These are phyloP conservation scores for Odocoileus hemionus DNA, from an alignment of 2,113 vertebrate species.

Conservation along the genomic window DNA sequence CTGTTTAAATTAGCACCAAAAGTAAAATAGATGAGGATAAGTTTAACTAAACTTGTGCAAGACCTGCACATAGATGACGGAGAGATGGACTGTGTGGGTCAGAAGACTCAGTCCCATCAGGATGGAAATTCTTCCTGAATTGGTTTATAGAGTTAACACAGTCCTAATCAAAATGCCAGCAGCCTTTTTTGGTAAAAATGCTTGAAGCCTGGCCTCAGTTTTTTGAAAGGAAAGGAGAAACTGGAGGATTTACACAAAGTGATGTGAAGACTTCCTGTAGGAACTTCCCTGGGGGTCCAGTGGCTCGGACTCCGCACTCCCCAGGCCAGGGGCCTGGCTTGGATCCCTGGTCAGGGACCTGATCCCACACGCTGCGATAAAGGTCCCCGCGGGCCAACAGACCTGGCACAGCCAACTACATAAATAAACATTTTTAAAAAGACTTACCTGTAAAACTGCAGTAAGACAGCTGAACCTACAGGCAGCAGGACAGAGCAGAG, in stretches of 20 bases:
- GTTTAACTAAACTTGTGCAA: background rate
- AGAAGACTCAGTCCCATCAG: background rate
- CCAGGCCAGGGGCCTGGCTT: background rate
- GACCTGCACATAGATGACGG: rapidly evolving
- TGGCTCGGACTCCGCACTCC: background rate
- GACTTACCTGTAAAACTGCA: background rate
- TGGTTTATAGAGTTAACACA: background rate
- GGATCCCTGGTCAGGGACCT: background rate
- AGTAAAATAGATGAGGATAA: background rate
- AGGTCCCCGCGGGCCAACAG: background rate
- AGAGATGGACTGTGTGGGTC: rapidly evolving
- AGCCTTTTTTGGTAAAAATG: background rate
- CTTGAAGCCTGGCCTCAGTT: background rate
- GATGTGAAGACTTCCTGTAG: background rate
- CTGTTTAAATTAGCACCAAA: background rate
- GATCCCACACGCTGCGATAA: background rate
- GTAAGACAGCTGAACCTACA: rapidly evolving
- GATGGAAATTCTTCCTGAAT: background rate
- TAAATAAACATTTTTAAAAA: background rate
- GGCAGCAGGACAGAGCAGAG: rapidly evolving
- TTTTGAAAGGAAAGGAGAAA: background rate
- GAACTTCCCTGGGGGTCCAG: background rate
- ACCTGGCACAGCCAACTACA: background rate
- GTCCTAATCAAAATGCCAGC: background rate
- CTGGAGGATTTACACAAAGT: background rate